phyloP scores from a whole-genome alignment of 2,113 vertebrate species.

The Raja brachyura region DNA sequence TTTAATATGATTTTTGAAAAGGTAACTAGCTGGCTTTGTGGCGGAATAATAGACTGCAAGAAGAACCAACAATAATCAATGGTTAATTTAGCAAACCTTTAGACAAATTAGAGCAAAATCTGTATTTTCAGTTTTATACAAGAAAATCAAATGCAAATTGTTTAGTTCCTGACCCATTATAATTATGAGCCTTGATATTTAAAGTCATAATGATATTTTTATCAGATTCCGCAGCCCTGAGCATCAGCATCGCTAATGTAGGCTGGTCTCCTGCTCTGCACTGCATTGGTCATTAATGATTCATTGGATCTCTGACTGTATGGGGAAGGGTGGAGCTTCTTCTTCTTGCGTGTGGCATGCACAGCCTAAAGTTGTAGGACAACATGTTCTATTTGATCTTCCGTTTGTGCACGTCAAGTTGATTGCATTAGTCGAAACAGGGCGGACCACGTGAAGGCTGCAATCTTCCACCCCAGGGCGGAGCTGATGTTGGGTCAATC shows the following conservation, averaged over 20 bases:
- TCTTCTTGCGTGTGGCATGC: too few relatives aligned
- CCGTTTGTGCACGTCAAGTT: too few relatives aligned
- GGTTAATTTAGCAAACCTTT: constrained; percentile 23
- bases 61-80: constrained; percentile 15
- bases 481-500: not conserved
- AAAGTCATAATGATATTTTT: not conserved
- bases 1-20: constrained; percentile 36
- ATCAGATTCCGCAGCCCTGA: not conserved
- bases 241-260: not conserved
- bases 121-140: not conserved
- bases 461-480: too few relatives aligned
- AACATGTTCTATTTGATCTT: too few relatives aligned
- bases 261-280: not conserved
- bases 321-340: not conserved
- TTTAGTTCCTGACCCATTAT: not conserved
- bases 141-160: constrained; percentile 18
- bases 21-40: constrained; percentile 28
- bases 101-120: not conserved
- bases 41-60: not conserved
- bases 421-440: too few relatives aligned
- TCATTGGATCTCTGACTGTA: not conserved
- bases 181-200: not conserved
- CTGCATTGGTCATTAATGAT: not conserved
- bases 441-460: too few relatives aligned
- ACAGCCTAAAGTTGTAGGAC: too few relatives aligned